These are phyloP conservation scores for Hypselothyrea guttata DNA, from an alignment of 2,888 invertebrate genomes.

Conservation along the genomic window DNA sequence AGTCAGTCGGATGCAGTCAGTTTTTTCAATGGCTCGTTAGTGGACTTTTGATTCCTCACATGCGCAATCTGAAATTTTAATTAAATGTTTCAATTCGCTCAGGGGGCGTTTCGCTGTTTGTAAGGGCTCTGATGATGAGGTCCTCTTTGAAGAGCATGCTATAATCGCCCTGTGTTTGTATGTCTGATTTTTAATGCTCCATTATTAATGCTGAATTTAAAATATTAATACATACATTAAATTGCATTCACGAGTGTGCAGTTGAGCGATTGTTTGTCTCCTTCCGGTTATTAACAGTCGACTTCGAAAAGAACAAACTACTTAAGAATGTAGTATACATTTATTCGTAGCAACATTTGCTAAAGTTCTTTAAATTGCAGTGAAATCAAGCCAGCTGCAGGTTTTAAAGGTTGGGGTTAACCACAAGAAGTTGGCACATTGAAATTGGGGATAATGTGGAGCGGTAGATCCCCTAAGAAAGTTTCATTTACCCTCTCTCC, in stretches of 20 bases:
- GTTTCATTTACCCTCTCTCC: constrained; percentile 3
- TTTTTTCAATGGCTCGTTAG: constrained; percentile 13
- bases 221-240: constrained; percentile 27
- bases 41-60: constrained; percentile 42
- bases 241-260: constrained; percentile 35
- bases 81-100: constrained; percentile 43
- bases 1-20: not conserved
- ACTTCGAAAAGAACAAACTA: too few relatives aligned
- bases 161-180: constrained; percentile 42
- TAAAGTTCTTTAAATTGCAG: not conserved
- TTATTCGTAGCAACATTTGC: not conserved
- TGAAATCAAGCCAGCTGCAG: constrained; percentile 6
- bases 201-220: constrained; percentile 47
- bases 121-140: not conserved
- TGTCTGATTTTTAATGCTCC: constrained; percentile 31
- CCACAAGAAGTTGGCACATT: constrained; percentile 19
- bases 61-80: constrained; percentile 55
- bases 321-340: too few relatives aligned
- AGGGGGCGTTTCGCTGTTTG: not conserved
- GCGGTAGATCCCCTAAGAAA: constrained; percentile 3
- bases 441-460: constrained; percentile 1
- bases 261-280: constrained; percentile 24
- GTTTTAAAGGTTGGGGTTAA: constrained; percentile 7
- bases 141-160: constrained; percentile 42
- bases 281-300: constrained; percentile 52